Conservation (phyloP, 2,113 vertebrate genomes). For the Copsychus sechellarum region DNA sequence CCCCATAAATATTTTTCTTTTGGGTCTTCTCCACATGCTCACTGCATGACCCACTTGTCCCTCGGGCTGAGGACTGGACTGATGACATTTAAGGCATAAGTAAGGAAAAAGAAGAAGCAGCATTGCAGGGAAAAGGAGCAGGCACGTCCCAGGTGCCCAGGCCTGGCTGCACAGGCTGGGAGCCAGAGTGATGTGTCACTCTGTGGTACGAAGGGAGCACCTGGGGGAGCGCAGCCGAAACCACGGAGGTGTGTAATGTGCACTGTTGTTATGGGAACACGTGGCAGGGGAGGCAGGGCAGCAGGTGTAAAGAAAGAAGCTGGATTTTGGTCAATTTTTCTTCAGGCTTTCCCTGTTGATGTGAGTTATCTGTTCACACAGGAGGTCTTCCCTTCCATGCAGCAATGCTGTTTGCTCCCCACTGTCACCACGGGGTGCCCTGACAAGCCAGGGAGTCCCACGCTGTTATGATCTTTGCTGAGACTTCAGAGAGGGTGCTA, state of each 20-base stretch:
- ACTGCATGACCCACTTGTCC: neutral
- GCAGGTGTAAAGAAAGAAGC: neutral
- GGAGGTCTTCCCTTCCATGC: neutral
- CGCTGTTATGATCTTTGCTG: accelerated
- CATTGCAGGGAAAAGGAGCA: neutral
- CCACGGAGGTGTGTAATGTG: accelerated
- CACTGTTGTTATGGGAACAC: neutral
- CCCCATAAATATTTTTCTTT: neutral
- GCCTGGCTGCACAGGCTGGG: neutral
- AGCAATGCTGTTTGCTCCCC: neutral
- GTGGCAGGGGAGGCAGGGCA: neutral
- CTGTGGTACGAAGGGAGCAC: accelerated
- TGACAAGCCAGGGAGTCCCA: neutral
- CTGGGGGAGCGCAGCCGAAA: neutral
- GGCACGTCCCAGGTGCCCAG: neutral
- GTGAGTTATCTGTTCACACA: accelerated
- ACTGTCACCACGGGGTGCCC: accelerated
- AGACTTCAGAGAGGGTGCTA: neutral
- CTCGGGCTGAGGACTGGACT: neutral
- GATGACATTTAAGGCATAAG: neutral
- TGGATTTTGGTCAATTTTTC: neutral
- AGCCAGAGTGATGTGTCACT: accelerated
- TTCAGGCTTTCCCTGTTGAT: neutral
- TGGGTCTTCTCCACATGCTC: neutral
- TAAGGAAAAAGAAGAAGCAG: neutral